Evolutionary conservation across 2,888 invertebrate species (phyloP).

Genomic region (Diarsia rubi): DNA sequence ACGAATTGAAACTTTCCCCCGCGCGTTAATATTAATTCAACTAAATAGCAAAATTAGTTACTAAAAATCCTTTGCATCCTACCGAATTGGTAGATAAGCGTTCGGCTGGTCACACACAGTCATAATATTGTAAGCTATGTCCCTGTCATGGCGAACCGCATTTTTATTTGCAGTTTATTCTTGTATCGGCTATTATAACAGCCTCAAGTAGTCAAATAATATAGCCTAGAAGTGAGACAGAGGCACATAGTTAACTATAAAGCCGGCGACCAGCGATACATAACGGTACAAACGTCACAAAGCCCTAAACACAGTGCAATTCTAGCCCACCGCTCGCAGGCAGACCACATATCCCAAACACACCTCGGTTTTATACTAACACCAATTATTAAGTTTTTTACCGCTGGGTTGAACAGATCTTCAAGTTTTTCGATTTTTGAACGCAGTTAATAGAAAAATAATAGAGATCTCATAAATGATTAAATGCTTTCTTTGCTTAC

Average conservation of each 20-base stretch:
- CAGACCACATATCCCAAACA: slow-evolving; percentile 89
- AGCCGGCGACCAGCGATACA: slow-evolving; percentile 59
- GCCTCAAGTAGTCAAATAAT: slow-evolving; percentile 18
- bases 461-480: slow-evolving; percentile 43
- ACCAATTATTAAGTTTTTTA: slow-evolving; percentile 79
- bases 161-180: background rate
- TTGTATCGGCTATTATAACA: slow-evolving; percentile 18
- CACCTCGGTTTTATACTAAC: slow-evolving; percentile 85
- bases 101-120: slow-evolving; percentile 60
- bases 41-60: slow-evolving; percentile 70
- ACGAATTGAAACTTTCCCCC: slow-evolving; percentile 78
- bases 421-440: slow-evolving; percentile 66
- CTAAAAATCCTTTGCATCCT: slow-evolving; percentile 66
- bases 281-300: slow-evolving; percentile 63
- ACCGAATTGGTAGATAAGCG: slow-evolving; percentile 61
- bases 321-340: slow-evolving; percentile 78
- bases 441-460: slow-evolving; percentile 44
- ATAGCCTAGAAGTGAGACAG: slow-evolving; percentile 23
- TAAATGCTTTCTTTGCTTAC: slow-evolving; percentile 37
- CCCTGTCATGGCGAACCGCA: slow-evolving; percentile 28
- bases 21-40: slow-evolving; percentile 64
- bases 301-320: slow-evolving; percentile 75
- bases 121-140: slow-evolving; percentile 44
- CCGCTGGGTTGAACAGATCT: slow-evolving; percentile 77
- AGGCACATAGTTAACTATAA: slow-evolving; percentile 53